Base-by-base conservation (phyloP, 2,797 vertebrate genomes). In the Gambusia yucatana region DNA sequence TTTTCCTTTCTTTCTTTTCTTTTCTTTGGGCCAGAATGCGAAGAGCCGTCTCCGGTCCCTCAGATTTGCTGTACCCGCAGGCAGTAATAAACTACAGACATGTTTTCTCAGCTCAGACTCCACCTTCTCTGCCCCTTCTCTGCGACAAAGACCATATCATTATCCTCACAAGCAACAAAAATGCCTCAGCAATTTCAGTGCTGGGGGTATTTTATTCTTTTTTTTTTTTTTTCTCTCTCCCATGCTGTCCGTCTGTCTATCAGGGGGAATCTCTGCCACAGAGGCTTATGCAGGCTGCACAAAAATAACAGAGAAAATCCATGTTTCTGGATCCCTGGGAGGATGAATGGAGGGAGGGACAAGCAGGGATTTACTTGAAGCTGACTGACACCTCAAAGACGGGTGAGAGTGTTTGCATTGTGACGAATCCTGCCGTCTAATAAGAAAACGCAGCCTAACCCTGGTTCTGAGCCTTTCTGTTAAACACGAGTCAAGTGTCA, bases 61-160 rank as follows among this genome's bases (percentile, higher is more conserved):
- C 73, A 79, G 82, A 88, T 88, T 88, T 48, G 22, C 73, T 43
- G 44, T 57, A 86, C 88, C 93, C 52, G 67, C 90, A 85, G 91
- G 92, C 91, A 78, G 69, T 82, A 92, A 94, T 93, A 93, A 92
- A 92, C 84, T 78, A 84, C 80, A 86, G 83, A 83, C 90, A 79
- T 86, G 87, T 88, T 93, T 92, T 77, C 81, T 85, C 57, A 47
- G 82, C 84, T 89, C 86, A 73, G 71, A 75, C 75, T 81, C 86
- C 87, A 88, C 91, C 87, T 89, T 85, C 70, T 11, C 78, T 88
- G 91, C 83, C 84, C 85, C 85, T 79, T 91, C 87, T 85, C 86
- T 87, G 88, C 69, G 72, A 92, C 90, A 90, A 80, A 81, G 81
- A 81, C 87, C 78, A 79, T 76, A 88, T 92, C 83, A 92, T 92